A percentile compares a stretch with the other conserved stretches of the same genome.
Conservation (phyloP, 2,113 vertebrate genomes). For the Sturnira hondurensis region DNA sequence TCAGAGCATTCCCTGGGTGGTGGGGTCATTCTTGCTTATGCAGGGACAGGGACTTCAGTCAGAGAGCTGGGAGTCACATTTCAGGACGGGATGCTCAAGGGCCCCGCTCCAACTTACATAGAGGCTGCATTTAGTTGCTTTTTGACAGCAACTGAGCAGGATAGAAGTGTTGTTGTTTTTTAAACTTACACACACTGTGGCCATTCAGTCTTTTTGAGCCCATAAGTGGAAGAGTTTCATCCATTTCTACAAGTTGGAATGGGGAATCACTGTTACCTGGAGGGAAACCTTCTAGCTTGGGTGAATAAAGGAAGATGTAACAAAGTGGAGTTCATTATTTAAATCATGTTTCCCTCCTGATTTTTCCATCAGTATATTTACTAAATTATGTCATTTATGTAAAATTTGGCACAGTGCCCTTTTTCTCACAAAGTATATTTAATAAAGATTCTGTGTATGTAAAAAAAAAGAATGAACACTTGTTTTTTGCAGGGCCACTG, state of each 20-base stretch:
- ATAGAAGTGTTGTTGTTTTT: not conserved
- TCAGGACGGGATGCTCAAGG: not conserved
- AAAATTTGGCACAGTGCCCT: not conserved
- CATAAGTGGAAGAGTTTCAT: not conserved
- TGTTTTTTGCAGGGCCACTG: not conserved
- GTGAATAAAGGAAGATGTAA: conserved; percentile 43
- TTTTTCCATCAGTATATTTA: not conserved
- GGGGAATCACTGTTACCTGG: not conserved
- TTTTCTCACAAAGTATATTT: not conserved
- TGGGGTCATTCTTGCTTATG: not conserved
- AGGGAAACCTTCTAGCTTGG: conserved; percentile 17
- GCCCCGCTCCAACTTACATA: not conserved
- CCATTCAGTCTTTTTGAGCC: conserved; percentile 24
- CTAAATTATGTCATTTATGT: not conserved
- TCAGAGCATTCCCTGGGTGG: not conserved
- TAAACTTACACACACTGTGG: not conserved
- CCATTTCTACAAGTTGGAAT: not conserved
- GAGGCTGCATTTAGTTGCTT: conserved; percentile 18
- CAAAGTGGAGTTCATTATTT: not conserved
- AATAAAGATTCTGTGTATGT: not conserved
- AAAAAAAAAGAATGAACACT: not conserved
- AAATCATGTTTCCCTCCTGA: not conserved
- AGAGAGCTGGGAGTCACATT: not conserved
- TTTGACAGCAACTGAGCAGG: conserved; percentile 12
- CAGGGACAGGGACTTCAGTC: not conserved